Evolutionary conservation across 2,113 vertebrate genomes (phyloP).

Genomic region (Origma solitaria): DNA sequence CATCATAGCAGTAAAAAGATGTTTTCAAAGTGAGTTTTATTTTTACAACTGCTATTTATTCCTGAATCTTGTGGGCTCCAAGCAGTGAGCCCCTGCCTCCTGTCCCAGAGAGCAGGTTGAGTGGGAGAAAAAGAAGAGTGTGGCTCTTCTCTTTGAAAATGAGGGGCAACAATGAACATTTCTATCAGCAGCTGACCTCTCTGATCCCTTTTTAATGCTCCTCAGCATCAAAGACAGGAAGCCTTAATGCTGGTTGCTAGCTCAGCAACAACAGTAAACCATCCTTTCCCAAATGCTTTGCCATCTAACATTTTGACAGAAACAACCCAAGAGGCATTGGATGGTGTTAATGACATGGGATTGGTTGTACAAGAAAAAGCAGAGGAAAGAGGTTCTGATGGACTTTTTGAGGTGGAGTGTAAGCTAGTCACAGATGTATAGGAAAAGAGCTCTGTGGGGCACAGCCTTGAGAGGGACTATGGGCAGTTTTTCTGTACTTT

Average conservation of each 20-base stretch:
- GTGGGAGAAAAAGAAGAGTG: background rate
- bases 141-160: background rate
- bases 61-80: background rate
- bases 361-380: background rate
- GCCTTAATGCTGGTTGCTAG: background rate
- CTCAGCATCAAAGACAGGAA: background rate
- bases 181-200: background rate
- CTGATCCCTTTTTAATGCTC: background rate
- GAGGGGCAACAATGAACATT: background rate
- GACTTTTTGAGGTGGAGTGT: background rate
- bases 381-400: background rate
- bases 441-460: background rate
- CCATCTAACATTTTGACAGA: background rate
- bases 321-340: background rate
- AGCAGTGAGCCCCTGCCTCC: background rate
- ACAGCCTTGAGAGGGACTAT: background rate
- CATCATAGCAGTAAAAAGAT: background rate
- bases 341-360: background rate
- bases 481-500: accelerated
- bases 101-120: background rate
- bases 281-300: background rate
- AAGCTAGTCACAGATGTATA: background rate
- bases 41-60: background rate
- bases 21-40: background rate
- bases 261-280: background rate